These are phyloP conservation scores for Spea hammondii DNA, from an alignment of 2,797 vertebrate species.

Conservation along the genomic window DNA sequence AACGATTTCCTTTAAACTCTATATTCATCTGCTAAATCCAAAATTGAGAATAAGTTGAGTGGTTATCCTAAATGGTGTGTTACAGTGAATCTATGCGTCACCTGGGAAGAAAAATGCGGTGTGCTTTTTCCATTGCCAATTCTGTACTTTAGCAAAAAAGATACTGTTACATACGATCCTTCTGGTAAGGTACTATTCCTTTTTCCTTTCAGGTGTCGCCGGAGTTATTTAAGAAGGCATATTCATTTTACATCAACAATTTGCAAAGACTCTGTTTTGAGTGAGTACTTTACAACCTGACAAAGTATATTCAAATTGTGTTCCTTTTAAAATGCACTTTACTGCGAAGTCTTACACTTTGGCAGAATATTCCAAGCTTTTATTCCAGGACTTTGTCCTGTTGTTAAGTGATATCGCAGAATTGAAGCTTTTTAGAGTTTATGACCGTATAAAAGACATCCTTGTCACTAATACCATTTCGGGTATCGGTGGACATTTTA, in stretches of 20 bases:
- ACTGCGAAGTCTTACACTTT: background rate
- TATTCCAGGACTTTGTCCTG: background rate
- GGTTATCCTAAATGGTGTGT: no score
- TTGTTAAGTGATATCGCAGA: background rate
- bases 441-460: background rate
- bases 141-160: no score
- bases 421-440: slow-evolving; percentile 5
- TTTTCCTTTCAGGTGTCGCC: slow-evolving; percentile 62
- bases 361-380: slow-evolving; percentile 10
- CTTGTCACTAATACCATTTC: background rate
- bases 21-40: no score
- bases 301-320: slow-evolving; percentile 12
- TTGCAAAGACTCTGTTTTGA: slow-evolving; percentile 69
- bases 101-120: no score
- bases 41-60: no score
- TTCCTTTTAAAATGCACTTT: slow-evolving; percentile 14
- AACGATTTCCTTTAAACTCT: no score
- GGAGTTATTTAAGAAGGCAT: slow-evolving; percentile 69
- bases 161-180: no score
- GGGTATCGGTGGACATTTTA: no score
- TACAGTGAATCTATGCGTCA: no score
- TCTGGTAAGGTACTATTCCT: background rate
- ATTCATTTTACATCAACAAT: slow-evolving; percentile 64
- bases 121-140: no score
- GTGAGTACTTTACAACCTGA: slow-evolving; percentile 62